phyloP scores from a whole-genome alignment of 2,113 vertebrate species.

The Semicossyphus pulcher region DNA sequence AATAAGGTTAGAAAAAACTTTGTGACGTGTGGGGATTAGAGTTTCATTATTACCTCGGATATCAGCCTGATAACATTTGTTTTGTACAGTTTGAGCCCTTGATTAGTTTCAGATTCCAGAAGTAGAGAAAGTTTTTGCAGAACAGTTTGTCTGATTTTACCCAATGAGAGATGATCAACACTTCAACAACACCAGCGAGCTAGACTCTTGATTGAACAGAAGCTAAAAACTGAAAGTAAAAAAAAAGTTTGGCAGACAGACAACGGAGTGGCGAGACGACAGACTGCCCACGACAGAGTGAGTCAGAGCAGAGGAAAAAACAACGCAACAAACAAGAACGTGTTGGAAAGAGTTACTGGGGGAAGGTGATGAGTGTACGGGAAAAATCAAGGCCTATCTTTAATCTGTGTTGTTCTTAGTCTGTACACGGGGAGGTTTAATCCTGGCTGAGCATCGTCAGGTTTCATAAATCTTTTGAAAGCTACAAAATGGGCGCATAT shows the following conservation, averaged over 20 bases:
- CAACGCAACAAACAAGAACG: constrained; percentile 58
- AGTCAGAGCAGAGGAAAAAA: constrained; percentile 55
- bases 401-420: constrained; percentile 19
- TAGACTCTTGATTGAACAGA: too few relatives aligned
- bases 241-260: constrained; percentile 30
- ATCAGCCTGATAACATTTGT: constrained; percentile 10
- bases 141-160: too few relatives aligned
- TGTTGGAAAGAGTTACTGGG: constrained; percentile 44
- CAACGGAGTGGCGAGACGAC: constrained; percentile 48
- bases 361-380: constrained; percentile 14
- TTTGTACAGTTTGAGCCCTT: neutral
- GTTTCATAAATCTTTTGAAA: too few relatives aligned
- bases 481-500: too few relatives aligned
- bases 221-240: constrained; percentile 27
- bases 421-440: too few relatives aligned
- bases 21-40: neutral
- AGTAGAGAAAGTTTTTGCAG: too few relatives aligned
- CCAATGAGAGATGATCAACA: too few relatives aligned
- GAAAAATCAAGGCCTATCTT: constrained; percentile 15
- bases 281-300: constrained; percentile 69
- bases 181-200: too few relatives aligned
- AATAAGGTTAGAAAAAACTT: constrained; percentile 3
- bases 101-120: too few relatives aligned
- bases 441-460: too few relatives aligned
- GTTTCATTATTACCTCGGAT: constrained; percentile 8